Evolutionary conservation across 2,888 invertebrate species (phyloP), one percentile per base, ranked within the genome.

Genomic region (Oxycera nigricornis): DNA sequence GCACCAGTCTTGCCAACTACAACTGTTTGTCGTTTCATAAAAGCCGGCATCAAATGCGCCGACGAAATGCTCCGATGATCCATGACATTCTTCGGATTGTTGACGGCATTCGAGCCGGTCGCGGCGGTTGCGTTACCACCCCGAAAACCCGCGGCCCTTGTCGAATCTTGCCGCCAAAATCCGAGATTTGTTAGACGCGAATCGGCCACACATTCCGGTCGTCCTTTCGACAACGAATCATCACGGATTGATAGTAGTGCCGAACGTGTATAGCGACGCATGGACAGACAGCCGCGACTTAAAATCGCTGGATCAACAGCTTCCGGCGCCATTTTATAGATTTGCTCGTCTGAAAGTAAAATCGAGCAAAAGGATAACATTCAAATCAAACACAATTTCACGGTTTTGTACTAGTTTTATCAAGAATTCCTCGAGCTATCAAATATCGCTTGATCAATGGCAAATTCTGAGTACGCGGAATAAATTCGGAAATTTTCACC

Each of bases 221-320:
- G 89, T 76, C 87, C 88, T 82, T 90, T 90, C 61, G 94, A 91
- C 77, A 90, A 87, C 76, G 92, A 91, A 79, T 90, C 89, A 81
- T 89, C 88, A 74, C 92, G 89, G 78, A 95, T 87, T 57, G 90
- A 88, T 85, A 94, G 86, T 78, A 96, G 87, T 82, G 92, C 89
- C 68, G 92, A 91, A 84, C 91, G 87, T 30, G 89, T 88, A 86
- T 90, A 90, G 72, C 87, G 87, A 86, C 81, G 85, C 26, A 31
- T 9, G 14, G 76, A 39, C 39, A 75, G 55, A 7, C 74, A 30
- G n/a, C 88, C 87, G 79, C 88, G 83, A 73, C 87, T 88, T 80
- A 89, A 83, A 80, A 89, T 89, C n/a, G 89, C 89, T 61, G 89
- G 88, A 82, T 89, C 89, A 22, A 79, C 78, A 73, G 82, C 80